Conservation (phyloP, 2,113 vertebrate species). For the Xenotilapia leptura region DNA sequence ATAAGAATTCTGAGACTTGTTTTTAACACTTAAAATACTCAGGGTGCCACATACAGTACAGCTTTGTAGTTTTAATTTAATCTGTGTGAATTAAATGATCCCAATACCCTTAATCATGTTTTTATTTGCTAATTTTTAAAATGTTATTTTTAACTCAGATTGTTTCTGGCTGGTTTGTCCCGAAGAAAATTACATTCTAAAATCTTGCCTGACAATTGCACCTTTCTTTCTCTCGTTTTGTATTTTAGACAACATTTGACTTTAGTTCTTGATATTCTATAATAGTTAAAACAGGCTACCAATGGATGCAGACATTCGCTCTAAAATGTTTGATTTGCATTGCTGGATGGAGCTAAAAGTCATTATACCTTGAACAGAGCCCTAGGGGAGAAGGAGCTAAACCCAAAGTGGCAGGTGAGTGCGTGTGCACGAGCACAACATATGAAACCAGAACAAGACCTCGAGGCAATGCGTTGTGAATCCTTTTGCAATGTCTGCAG, state of each 20-base stretch:
- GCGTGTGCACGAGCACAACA: background rate
- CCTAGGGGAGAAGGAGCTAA: background rate
- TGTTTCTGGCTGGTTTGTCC: background rate
- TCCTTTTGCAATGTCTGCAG: background rate
- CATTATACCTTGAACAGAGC: background rate
- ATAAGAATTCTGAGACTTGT: background rate
- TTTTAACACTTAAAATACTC: background rate
- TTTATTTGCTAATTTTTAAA: background rate
- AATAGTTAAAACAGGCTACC: background rate
- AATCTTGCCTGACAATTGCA: background rate
- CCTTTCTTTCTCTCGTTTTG: background rate
- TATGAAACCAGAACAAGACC: background rate
- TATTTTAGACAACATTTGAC: background rate
- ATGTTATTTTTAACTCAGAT: background rate
- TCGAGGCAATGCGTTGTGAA: background rate
- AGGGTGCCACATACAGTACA: background rate
- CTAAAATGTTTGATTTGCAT: background rate
- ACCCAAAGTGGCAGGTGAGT: background rate
- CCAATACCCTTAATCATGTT: background rate
- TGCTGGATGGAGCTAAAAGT: background rate
- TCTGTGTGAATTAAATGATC: background rate
- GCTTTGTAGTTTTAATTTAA: background rate
- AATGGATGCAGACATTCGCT: rapidly evolving
- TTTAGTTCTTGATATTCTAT: background rate
- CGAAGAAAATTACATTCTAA: background rate